Conservation (phyloP, 2,113 vertebrate species). For the Erpornis zantholeuca region DNA sequence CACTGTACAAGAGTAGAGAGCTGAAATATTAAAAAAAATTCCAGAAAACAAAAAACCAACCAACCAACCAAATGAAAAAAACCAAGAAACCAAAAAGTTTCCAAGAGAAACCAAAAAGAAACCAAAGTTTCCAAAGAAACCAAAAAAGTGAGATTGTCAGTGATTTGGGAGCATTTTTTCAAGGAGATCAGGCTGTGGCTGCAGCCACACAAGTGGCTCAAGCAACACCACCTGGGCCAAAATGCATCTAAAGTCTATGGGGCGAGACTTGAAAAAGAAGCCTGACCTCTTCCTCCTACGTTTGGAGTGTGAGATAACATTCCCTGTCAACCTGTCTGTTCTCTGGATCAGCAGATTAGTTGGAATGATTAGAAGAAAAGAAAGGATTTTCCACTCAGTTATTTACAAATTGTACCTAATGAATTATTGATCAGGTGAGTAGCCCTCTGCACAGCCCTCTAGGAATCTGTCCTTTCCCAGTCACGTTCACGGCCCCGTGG, state of each 20-base stretch:
- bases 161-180: background rate
- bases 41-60: no score
- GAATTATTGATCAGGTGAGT: constrained; percentile 17
- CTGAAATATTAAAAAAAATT: background rate
- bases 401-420: constrained; percentile 39
- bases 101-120: no score
- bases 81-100: no score
- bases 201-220: background rate
- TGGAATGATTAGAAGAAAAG: constrained; percentile 22
- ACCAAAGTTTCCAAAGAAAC: fast-evolving
- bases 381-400: constrained; percentile 40
- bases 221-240: background rate
- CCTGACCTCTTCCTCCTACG: background rate
- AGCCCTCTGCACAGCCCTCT: background rate
- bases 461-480: background rate
- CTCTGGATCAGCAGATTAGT: constrained; percentile 35
- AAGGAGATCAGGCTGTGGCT: background rate
- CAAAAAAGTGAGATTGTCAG: no score
- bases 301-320: background rate
- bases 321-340: background rate
- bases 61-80: no score
- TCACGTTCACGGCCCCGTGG: background rate
- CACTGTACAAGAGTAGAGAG: background rate
- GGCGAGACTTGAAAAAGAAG: background rate
- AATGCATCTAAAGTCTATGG: background rate